Conservation (phyloP, 2,113 vertebrate genomes). For the Ailurus styani region DNA sequence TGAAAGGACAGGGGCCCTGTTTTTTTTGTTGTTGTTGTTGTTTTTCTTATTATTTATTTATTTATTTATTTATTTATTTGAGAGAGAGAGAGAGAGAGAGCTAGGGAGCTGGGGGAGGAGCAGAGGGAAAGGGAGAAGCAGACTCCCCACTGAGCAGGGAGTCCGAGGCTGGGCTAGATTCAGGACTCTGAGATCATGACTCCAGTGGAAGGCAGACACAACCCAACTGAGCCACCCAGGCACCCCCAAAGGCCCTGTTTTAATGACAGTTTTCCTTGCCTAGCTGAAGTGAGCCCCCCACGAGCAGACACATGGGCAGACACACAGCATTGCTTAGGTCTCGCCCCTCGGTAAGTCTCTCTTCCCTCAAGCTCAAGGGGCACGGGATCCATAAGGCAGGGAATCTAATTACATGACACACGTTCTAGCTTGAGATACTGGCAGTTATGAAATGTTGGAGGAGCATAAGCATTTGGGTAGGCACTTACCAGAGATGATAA, state of each 20-base stretch:
- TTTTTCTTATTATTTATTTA: too few species aligned
- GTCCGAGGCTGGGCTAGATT: not conserved
- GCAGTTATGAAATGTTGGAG: slow-evolving; percentile 39
- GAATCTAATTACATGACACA: slow-evolving; percentile 70
- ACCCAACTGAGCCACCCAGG: not conserved
- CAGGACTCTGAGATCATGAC: not conserved
- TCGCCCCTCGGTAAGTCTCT: slow-evolving; percentile 57
- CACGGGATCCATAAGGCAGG: slow-evolving; percentile 27
- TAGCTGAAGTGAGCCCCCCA: not conserved
- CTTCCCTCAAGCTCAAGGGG: slow-evolving; percentile 64
- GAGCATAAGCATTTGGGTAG: slow-evolving; percentile 42
- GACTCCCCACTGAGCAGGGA: not conserved
- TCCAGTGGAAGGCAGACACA: not conserved
- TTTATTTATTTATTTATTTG: not conserved
- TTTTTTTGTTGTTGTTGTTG: not conserved
- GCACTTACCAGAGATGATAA: not conserved
- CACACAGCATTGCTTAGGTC: slow-evolving; percentile 52
- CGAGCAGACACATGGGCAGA: slow-evolving; percentile 58
- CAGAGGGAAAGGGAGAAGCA: not conserved
- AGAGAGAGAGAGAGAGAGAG: not conserved
- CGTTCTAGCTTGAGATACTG: slow-evolving; percentile 70
- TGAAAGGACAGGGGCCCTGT: slow-evolving; percentile 47
- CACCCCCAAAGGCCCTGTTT: slow-evolving; percentile 28
- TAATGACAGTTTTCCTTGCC: slow-evolving; percentile 56
- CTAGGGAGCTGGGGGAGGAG: not conserved